Evolutionary conservation across 2,113 vertebrate genomes (phyloP).

Genomic region (Tetraodon nigroviridis): DNA sequence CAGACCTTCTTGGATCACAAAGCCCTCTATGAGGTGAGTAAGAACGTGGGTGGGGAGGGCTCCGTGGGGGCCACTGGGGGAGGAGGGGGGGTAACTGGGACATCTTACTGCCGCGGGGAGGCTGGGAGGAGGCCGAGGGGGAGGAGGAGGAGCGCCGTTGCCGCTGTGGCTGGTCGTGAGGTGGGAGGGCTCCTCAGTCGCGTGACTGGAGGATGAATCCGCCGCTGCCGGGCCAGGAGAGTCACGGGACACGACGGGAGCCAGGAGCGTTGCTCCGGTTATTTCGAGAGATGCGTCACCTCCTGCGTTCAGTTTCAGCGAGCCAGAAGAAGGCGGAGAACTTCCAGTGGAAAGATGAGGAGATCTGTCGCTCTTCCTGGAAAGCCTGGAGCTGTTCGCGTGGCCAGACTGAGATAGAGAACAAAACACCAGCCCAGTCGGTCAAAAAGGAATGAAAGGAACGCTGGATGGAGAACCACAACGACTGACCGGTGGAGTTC

Average conservation of each 20-base stretch:
- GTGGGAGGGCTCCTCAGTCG: conserved; percentile 78
- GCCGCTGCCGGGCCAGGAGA: conserved; percentile 19
- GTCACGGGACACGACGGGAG: neutral
- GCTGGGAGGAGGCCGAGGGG: conserved; percentile 73
- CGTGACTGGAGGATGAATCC: conserved; percentile 70
- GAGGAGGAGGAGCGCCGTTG: conserved; percentile 45
- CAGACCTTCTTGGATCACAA: conserved; percentile 91
- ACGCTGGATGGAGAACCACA: neutral
- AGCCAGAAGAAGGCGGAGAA: too few species aligned
- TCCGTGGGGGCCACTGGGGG: conserved; percentile 75
- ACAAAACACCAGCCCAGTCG: conserved; percentile 13
- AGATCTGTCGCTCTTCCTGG: conserved; percentile 75
- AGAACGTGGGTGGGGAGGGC: conserved; percentile 86
- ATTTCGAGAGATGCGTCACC: conserved; percentile 58
- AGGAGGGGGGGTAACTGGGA: conserved; percentile 73
- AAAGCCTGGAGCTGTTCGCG: conserved; percentile 77
- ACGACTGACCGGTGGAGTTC: conserved; percentile 79
- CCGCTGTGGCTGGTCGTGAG: conserved; percentile 55
- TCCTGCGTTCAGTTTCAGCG: conserved; percentile 69
- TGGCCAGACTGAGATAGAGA: conserved; percentile 39
- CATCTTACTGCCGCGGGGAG: conserved; percentile 79
- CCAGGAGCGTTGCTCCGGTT: neutral
- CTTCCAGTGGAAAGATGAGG: conserved; percentile 48
- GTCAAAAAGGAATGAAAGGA: neutral
- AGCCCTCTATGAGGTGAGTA: conserved; percentile 92